Conservation (phyloP, 2,888 invertebrate species). For the Phytoseiulus persimilis region DNA sequence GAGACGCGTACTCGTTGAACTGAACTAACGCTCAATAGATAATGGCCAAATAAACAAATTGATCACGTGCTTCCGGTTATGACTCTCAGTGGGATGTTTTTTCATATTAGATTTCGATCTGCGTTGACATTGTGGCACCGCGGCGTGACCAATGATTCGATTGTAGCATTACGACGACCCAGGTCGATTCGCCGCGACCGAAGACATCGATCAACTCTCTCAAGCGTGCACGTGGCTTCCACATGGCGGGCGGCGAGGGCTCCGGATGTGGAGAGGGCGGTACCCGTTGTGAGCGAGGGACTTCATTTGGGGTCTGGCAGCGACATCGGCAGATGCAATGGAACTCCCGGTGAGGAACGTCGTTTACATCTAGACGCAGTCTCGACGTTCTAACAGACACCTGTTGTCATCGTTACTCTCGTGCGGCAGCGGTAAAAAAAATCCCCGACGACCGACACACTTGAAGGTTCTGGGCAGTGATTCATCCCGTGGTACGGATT, state of each 20-base stretch:
- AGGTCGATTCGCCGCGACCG: no score
- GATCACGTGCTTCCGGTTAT: no score
- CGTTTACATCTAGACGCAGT: background rate
- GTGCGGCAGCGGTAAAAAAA: background rate
- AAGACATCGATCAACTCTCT: no score
- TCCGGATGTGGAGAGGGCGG: background rate
- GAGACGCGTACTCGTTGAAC: no score
- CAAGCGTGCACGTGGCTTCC: background rate
- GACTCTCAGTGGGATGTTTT: no score
- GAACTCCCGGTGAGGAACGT: background rate
- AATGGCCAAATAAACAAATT: no score
- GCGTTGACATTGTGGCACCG: no score
- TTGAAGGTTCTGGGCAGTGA: background rate
- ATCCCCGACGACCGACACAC: background rate
- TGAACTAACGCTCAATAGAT: no score
- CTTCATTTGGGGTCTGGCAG: background rate
- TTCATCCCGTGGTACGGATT: background rate
- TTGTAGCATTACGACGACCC: no score
- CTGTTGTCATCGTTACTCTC: background rate
- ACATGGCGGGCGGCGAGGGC: background rate
- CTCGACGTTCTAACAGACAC: background rate
- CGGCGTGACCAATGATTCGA: no score
- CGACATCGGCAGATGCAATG: background rate
- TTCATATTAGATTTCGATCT: no score
- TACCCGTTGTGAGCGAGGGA: background rate